These are phyloP conservation scores for Leucoraja erinaceus DNA, from an alignment of 2,113 vertebrate species.

Conservation along the genomic window DNA sequence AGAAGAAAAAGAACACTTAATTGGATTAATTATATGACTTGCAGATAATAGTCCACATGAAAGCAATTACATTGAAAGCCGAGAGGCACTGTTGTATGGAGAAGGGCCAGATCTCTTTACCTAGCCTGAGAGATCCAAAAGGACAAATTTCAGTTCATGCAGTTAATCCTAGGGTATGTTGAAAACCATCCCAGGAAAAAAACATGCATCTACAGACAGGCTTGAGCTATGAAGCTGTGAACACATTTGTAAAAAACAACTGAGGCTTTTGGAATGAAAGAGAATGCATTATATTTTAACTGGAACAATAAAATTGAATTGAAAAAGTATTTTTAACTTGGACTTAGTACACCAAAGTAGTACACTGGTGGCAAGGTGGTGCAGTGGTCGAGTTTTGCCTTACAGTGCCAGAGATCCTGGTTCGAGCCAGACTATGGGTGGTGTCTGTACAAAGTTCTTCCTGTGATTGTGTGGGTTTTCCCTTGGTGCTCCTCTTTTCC, in stretches of 20 bases:
- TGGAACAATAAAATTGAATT: neutral
- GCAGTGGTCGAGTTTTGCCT: no score
- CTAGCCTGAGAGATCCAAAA: constrained; percentile 39
- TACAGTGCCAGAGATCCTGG: no score
- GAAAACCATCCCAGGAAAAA: constrained; percentile 5
- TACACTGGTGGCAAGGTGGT: no score
- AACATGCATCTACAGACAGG: neutral
- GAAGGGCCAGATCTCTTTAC: constrained; percentile 5
- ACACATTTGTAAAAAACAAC: neutral
- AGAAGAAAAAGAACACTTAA: constrained; percentile 45
- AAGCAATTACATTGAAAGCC: constrained; percentile 38
- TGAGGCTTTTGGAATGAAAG: neutral
- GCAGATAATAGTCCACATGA: constrained; percentile 20
- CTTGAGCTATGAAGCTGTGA: neutral
- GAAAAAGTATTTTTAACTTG: neutral
- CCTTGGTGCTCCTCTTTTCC: no score
- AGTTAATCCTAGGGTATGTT: constrained; percentile 37
- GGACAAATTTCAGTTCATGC: constrained; percentile 25
- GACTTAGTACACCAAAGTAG: neutral
- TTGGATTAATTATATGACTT: constrained; percentile 42
- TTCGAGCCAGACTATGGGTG: no score
- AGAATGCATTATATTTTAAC: neutral
- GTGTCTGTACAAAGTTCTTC: no score
- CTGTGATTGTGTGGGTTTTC: no score
- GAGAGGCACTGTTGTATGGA: constrained; percentile 12